These are phyloP conservation scores for Schizaphis graminum DNA, from an alignment of 2,888 invertebrate species.

Conservation along the genomic window DNA sequence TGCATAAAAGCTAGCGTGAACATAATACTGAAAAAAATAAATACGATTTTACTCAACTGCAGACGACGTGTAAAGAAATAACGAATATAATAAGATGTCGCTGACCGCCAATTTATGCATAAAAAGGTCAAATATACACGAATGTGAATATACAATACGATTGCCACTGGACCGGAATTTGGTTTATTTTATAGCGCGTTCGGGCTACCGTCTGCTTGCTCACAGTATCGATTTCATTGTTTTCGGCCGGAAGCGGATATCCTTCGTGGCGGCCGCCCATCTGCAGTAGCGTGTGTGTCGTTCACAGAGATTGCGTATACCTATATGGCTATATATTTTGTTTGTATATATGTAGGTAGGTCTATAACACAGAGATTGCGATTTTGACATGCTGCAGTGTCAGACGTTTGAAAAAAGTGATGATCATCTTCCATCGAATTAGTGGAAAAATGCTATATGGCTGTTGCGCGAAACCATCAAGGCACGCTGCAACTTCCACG, in stretches of 20 bases:
- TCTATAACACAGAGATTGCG: neutral
- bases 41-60: neutral
- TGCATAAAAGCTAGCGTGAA: neutral
- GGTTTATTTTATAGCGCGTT: neutral
- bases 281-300: neutral
- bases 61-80: neutral
- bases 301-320: neutral
- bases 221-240: neutral
- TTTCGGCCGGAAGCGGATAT: conserved; percentile 47
- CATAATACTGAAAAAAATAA: neutral
- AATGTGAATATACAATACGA: neutral
- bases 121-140: neutral
- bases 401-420: neutral
- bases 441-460: neutral
- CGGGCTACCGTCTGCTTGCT: neutral
- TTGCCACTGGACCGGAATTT: neutral
- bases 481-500: neutral
- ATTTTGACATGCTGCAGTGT: neutral
- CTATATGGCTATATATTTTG: neutral
- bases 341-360: neutral
- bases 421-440: neutral
- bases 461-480: neutral
- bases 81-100: neutral
- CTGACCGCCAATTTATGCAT: neutral
- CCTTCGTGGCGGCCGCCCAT: conserved; percentile 19